phyloP scores from a whole-genome alignment of 2,113 vertebrate species.

The Serinus canaria region DNA sequence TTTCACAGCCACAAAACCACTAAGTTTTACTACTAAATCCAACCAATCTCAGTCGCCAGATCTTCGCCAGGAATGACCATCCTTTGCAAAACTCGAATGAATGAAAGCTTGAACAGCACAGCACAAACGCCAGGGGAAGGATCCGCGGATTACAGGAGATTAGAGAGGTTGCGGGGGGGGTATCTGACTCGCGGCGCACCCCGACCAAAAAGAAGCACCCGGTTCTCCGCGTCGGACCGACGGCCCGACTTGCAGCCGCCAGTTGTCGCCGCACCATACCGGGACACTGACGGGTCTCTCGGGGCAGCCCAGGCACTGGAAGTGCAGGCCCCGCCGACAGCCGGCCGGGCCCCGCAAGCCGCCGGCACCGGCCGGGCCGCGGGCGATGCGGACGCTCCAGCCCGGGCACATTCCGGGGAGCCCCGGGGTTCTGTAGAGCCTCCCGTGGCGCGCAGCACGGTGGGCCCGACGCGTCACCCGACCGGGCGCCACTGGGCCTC shows the following conservation, averaged over 20 bases:
- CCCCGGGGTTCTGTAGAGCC: background rate
- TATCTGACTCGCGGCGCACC: background rate
- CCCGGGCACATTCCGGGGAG: background rate
- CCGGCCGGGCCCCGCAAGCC: background rate
- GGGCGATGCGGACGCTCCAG: background rate
- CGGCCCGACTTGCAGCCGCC: background rate
- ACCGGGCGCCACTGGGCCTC: background rate
- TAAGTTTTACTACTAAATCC: background rate
- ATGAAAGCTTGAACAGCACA: background rate
- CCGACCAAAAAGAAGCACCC: background rate
- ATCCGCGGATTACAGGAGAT: background rate
- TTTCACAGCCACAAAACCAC: background rate
- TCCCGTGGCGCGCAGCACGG: background rate
- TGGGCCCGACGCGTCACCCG: background rate
- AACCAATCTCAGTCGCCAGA: background rate
- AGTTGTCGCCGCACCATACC: too few relatives aligned
- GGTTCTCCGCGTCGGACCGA: too few relatives aligned
- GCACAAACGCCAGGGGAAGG: background rate
- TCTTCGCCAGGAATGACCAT: background rate
- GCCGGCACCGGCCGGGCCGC: background rate
- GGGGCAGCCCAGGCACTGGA: background rate
- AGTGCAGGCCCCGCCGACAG: background rate
- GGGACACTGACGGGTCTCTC: too few relatives aligned
- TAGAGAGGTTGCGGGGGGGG: background rate
- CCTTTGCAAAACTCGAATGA: background rate